A percentile compares a stretch with the other conserved stretches of the same genome.
Conservation (phyloP, 1,140 invertebrate species). For the Uloborus diversus region DNA sequence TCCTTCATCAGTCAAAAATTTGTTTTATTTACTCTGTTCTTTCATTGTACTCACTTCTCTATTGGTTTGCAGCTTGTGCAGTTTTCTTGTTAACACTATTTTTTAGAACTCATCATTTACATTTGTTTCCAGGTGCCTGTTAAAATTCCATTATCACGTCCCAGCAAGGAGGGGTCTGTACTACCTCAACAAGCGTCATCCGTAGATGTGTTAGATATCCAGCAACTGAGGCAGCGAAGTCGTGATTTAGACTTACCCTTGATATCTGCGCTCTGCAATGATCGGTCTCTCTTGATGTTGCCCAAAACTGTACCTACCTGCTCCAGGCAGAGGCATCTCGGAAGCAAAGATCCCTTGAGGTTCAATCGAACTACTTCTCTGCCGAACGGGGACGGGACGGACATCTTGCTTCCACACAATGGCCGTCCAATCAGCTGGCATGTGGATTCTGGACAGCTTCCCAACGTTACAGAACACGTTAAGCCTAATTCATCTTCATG, state of each 20-base stretch:
- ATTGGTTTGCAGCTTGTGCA: too few species aligned
- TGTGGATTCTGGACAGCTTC: constrained; percentile 17
- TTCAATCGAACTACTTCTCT: constrained; percentile 29
- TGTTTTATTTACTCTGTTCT: too few species aligned
- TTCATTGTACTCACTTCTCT: too few species aligned
- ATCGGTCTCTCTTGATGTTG: constrained; percentile 71
- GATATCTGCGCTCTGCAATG: constrained; percentile 89
- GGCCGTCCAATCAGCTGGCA: constrained; percentile 52
- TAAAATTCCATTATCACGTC: too few species aligned
- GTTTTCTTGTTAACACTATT: too few species aligned
- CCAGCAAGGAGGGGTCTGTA: too few species aligned
- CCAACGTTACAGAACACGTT: constrained; percentile 7
- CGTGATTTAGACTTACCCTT: constrained; percentile 86
- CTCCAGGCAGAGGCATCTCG: constrained; percentile 54
- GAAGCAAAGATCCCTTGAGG: constrained; percentile 9
- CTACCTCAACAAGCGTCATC: too few species aligned
- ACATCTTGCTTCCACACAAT: neutral
- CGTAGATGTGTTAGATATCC: constrained; percentile 42
- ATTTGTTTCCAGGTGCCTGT: too few species aligned
- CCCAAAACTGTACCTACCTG: constrained; percentile 59
- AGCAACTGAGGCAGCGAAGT: constrained; percentile 82
- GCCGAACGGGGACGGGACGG: constrained; percentile 24
- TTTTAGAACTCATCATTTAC: too few species aligned
- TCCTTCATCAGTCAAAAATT: too few species aligned
- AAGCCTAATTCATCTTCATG: constrained; percentile 38